Percentiles rank a stretch among this genome's conserved stretches.
phyloP scores from a whole-genome alignment of 2,888 invertebrate genomes.

The Carabus problematicus region DNA sequence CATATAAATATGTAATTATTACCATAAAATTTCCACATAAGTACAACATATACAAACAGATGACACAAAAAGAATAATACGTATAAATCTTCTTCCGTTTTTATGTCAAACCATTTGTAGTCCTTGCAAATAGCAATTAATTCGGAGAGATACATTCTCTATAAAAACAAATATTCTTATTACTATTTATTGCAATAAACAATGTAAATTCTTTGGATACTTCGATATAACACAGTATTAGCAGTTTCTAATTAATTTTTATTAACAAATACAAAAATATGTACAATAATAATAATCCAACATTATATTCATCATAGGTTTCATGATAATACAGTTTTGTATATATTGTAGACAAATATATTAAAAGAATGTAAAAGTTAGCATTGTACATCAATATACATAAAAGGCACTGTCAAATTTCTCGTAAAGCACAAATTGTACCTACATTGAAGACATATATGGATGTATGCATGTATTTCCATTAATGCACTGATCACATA shows the following conservation, averaged over 20 bases:
- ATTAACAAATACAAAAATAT: conserved; percentile 42
- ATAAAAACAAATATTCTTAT: background rate
- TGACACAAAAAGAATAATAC: conserved; percentile 49
- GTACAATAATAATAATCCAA: conserved; percentile 34
- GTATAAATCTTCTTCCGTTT: conserved; percentile 49
- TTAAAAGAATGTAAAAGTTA: conserved; percentile 37
- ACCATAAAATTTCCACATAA: conserved; percentile 48
- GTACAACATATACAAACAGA: conserved; percentile 48
- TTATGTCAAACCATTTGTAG: conserved; percentile 46
- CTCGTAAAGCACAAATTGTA: conserved; percentile 8
- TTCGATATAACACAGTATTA: background rate
- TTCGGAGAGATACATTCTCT: background rate
- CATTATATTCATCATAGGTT: conserved; percentile 29
- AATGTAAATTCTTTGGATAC: too few relatives aligned
- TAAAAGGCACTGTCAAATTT: conserved; percentile 34
- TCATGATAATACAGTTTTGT: conserved; percentile 30
- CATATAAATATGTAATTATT: background rate
- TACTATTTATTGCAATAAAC: background rate
- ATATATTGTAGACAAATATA: conserved; percentile 26
- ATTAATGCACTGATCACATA: conserved; percentile 1
- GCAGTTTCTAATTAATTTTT: conserved; percentile 37
- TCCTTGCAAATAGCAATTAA: conserved; percentile 10
- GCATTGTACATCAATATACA: conserved; percentile 36
- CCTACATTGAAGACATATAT: too few relatives aligned
- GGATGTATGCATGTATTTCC: too few relatives aligned